Evolutionary conservation across 2,797 vertebrate genomes (phyloP).

Genomic region (Parauchenoglanis ngamensis): DNA sequence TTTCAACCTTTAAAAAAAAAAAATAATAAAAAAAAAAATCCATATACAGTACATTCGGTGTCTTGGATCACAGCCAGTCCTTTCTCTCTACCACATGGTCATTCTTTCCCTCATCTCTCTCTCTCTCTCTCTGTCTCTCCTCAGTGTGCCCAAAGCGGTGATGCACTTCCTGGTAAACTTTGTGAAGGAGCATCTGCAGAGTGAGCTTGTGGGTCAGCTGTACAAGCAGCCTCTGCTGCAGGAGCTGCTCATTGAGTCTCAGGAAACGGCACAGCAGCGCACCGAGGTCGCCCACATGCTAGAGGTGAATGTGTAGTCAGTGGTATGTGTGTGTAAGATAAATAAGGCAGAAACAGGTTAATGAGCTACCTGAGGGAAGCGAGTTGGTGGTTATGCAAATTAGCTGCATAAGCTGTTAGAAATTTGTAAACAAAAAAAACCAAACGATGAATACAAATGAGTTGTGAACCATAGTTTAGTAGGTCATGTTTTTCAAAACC

Average conservation of each 20-base stretch:
- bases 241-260: constrained; percentile 81
- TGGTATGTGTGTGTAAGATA: neutral
- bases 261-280: constrained; percentile 82
- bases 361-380: neutral
- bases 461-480: neutral
- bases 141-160: constrained; percentile 83
- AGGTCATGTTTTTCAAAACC: neutral
- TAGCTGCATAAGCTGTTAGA: neutral
- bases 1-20: neutral
- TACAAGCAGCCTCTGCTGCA: constrained; percentile 79
- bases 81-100: neutral
- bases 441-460: neutral
- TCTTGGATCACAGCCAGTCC: neutral
- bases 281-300: constrained; percentile 81
- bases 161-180: constrained; percentile 87
- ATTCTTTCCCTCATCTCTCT: neutral
- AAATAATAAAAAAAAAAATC: neutral
- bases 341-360: neutral
- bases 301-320: constrained; percentile 67
- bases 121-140: constrained; percentile 20
- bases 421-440: neutral
- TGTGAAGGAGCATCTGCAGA: constrained; percentile 84
- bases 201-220: constrained; percentile 84
- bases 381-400: neutral
- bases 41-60: neutral